Evolutionary conservation across 2,797 vertebrate genomes (phyloP).

Genomic region (Pelodytes ibericus): DNA sequence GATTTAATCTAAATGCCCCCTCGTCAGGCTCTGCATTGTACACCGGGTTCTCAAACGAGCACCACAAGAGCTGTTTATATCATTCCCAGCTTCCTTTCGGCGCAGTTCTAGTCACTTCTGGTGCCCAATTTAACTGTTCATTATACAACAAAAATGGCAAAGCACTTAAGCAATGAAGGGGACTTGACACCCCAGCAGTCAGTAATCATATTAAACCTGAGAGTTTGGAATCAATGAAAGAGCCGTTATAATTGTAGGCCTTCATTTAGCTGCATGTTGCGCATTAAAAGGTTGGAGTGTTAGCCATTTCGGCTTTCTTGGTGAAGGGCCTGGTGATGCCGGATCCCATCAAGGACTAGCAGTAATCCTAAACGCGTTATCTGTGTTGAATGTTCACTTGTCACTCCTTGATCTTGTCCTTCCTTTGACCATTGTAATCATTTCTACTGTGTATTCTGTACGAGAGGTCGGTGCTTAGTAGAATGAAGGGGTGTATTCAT

Average conservation of each 20-base stretch:
- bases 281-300: not conserved
- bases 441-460: too few relatives aligned
- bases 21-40: constrained; percentile 59
- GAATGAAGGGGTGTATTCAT: too few relatives aligned
- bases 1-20: constrained; percentile 63
- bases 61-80: constrained; percentile 46
- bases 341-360: not conserved
- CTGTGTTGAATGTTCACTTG: not conserved
- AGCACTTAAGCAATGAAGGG: constrained; percentile 10
- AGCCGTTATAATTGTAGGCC: not conserved
- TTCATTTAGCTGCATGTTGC: not conserved
- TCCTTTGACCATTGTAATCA: too few relatives aligned
- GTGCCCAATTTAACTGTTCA: constrained; percentile 26
- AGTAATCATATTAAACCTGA: not conserved
- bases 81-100: constrained; percentile 18
- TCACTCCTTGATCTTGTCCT: too few relatives aligned
- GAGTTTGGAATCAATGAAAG: not conserved
- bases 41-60: constrained; percentile 30
- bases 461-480: too few relatives aligned
- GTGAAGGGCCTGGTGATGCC: not conserved
- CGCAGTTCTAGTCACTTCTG: constrained; percentile 18
- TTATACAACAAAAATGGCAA: constrained; percentile 13
- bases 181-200: not conserved
- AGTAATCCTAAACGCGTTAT: not conserved
- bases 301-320: not conserved